Base-by-base conservation (phyloP, 1,140 invertebrate species). In the Diprion similis region DNA sequence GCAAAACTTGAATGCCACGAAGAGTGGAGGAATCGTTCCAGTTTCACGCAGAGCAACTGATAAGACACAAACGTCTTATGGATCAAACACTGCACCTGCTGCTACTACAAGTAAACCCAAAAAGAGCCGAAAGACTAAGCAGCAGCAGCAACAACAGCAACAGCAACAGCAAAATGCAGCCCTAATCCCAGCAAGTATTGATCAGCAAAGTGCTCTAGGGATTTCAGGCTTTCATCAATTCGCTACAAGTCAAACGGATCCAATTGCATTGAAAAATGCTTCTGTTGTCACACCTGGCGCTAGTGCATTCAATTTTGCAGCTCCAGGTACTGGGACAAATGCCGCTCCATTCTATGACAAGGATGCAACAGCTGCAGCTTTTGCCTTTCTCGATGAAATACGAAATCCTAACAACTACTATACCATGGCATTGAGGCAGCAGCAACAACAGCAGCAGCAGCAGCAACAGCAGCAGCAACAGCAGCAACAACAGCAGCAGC, bases 371-470 rank as follows among this genome's bases (percentile, higher is more conserved):
- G 83, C 83, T 8, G 82, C 86, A 46, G 85, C 86, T 13, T 87
- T 85, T 73, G 85, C 80, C 9, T 85, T 87, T 65, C 77, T 87
- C 15, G 86, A 87, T 47, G 87, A 88, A 70, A 86, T 87, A 47
- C 79, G 86, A 9, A 87, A 86, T 79, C 84, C 85, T 8, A 84
- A 83, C 75, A 83, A 79, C 74, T 88, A 87, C 65, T 87, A 87
- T 73, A 86, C 79, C 68, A 85, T 86, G 80, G 82, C 83, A 7
- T 72, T 84, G 4, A 76, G 81, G 11, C 83, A 84, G 46, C 84
- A 85, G 13, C 83, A 85, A 10, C 82, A 84, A 9, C 73, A 82
- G 46, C 85, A 86, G 3, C 85, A 84, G 24, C 86, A 85, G 48
- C 80, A 80, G 17, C 85, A 87, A 19, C 85, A 86, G 18, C 75